These are phyloP conservation scores for Piprites chloris DNA, from an alignment of 2,113 vertebrate species.

Conservation along the genomic window DNA sequence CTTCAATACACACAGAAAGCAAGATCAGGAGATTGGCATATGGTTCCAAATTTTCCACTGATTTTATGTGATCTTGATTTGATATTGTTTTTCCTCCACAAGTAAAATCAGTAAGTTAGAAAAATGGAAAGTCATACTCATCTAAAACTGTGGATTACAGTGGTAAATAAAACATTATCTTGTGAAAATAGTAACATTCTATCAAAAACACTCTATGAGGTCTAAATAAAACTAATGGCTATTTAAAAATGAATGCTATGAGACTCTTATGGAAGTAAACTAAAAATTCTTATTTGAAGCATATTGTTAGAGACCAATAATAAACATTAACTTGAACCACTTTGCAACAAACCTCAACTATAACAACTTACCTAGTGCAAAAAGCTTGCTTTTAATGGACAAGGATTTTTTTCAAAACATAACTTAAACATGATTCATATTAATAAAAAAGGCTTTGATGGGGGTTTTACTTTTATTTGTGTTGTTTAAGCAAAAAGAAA, in stretches of 20 bases:
- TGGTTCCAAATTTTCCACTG: neutral
- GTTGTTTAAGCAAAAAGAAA: neutral
- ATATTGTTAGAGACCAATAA: neutral
- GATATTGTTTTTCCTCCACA: neutral
- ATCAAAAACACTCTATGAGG: neutral
- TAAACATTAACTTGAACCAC: neutral
- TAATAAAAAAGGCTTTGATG: conserved; percentile 13
- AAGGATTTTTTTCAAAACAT: neutral
- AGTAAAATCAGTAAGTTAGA: neutral
- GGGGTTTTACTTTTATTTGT: neutral
- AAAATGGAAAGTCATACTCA: neutral
- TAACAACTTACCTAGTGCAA: conserved; percentile 11
- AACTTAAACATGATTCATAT: conserved; percentile 36
- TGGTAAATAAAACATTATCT: neutral
- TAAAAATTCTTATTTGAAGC: neutral
- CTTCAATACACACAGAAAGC: neutral
- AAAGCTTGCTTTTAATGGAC: conserved; percentile 46
- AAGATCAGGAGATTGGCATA: neutral
- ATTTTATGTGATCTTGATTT: neutral
- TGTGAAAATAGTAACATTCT: conserved; percentile 3
- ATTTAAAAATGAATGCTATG: conserved; percentile 25
- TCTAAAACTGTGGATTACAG: neutral
- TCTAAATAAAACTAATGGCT: conserved; percentile 25
- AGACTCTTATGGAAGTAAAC: neutral
- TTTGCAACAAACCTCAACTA: neutral